Conservation (phyloP, 2,797 vertebrate species). For the Xenopus petersii region DNA sequence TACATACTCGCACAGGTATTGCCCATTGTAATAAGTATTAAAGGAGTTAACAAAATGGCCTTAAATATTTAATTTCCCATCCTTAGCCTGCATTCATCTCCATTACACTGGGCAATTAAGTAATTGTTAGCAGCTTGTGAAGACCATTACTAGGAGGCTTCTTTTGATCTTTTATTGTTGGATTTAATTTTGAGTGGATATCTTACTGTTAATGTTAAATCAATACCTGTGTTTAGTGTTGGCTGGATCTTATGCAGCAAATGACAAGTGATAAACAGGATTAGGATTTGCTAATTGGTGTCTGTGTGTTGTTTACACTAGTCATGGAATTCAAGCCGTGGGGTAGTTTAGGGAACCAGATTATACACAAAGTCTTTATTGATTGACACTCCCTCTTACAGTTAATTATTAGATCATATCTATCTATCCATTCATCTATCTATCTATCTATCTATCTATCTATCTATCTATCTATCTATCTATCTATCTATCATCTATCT, state of each 20-base stretch:
- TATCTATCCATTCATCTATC: too few relatives aligned
- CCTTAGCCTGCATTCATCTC: constrained; percentile 32
- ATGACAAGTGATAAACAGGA: constrained; percentile 72
- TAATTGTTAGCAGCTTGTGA: constrained; percentile 11
- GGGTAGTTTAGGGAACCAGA: constrained; percentile 64
- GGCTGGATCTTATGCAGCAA: constrained; percentile 65
- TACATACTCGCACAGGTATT: too few relatives aligned
- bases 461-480: too few relatives aligned
- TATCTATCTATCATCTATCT: too few relatives aligned
- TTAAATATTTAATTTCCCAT: constrained; percentile 11
- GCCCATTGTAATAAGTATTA: too few relatives aligned
- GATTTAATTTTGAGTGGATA: constrained; percentile 64
- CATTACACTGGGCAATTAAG: constrained; percentile 38
- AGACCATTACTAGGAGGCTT: constrained; percentile 25
- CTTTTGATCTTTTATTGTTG: constrained; percentile 53
- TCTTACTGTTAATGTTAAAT: constrained; percentile 69
- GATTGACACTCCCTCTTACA: constrained; percentile 42
- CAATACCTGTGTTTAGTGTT: constrained; percentile 68
- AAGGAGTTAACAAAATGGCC: constrained; percentile 11
- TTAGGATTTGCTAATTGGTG: constrained; percentile 71
- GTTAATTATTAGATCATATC: too few relatives aligned
- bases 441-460: too few relatives aligned
- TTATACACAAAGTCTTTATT: constrained; percentile 67
- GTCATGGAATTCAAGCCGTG: constrained; percentile 62
- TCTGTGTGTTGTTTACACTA: constrained; percentile 72